Percentiles rank a stretch among this genome's conserved stretches.
Evolutionary conservation across 1,140 invertebrate species (phyloP).

Genomic region (Pogonomyrmex californicus): DNA sequence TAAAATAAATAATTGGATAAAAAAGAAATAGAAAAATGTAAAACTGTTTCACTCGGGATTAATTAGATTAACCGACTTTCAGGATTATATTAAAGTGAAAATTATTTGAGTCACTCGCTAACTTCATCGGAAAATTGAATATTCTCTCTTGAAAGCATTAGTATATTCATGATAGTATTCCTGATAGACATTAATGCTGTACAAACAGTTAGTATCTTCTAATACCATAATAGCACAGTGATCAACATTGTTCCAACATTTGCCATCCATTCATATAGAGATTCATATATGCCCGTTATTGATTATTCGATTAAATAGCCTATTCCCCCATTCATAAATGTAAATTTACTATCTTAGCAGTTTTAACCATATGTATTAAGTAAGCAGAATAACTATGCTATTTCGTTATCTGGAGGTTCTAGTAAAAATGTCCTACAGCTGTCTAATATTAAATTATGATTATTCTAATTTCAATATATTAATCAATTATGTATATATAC

Average conservation of each 20-base stretch:
- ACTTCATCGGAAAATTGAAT: constrained; percentile 6
- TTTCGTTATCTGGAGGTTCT: background rate
- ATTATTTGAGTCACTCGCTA: background rate
- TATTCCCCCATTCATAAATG: background rate
- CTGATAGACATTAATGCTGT: constrained; percentile 8
- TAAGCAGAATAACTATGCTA: constrained; percentile 5
- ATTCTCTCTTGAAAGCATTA: constrained; percentile 21
- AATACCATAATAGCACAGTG: background rate
- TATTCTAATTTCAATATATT: background rate
- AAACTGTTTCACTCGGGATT: background rate
- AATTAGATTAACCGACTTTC: background rate
- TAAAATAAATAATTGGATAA: background rate
- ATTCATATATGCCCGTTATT: background rate
- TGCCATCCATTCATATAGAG: constrained; percentile 2
- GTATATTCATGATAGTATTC: background rate
- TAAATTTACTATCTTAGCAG: constrained; percentile 2
- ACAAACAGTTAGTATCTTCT: constrained; percentile 3
- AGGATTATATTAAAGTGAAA: constrained; percentile 4
- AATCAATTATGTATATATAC: background rate
- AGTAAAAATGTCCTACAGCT: background rate
- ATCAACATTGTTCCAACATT: constrained; percentile 13
- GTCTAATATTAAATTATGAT: background rate
- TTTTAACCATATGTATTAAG: background rate
- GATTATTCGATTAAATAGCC: constrained; percentile 29
- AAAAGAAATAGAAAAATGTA: constrained; percentile 4